Base-by-base conservation (phyloP, 2,888 invertebrate genomes). In the Coleophora flavipennella region DNA sequence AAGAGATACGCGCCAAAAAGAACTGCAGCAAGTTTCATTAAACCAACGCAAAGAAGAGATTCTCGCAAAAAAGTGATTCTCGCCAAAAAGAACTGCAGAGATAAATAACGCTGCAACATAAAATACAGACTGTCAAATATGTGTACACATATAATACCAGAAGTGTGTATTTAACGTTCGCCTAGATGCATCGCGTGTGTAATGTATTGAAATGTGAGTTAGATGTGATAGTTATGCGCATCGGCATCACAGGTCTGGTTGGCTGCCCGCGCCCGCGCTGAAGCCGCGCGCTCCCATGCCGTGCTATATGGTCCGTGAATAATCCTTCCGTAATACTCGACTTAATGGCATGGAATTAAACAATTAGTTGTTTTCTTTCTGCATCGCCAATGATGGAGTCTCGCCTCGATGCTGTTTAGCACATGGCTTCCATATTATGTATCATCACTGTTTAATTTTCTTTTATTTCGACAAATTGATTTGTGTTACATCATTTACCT, bases 291-390 rank as follows among this genome's bases (percentile, higher is more conserved):
- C 68, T 64, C 63, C 63, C 70, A 64, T 73, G 72, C 71, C 69
- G 71, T 67, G 72, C 62, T 79, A 78, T 78, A 83, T 84, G 78
- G 73, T 55, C 73, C 80, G 80, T 81, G 71, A 83, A 73, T 83
- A 84, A 81, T 80, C 76, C 74, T 56, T 63, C 72, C 74, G 68
- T 80, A 81, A 80, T 81, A 81, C 77, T 73, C 69, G 62, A 74
- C 61, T 73, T 78, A 81, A 83, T 84, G 80, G 78, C 58, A 74
- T 67, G 81, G 81, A 83, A 80, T 79, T 80, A 75, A 81, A 79
- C 78, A 81, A 84, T 80, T 80, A 80, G 75, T 78, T 79, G 73
- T 76, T 79, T 81, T 80, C 72, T 77, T 78, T 81, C 69, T 73
- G 73, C 75, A 64, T 74, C 74, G 73, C 67, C 76, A 72, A 70